A percentile compares a stretch with the other conserved stretches of the same genome.
phyloP scores from a whole-genome alignment of 2,113 vertebrate genomes.

The Narcine bancroftii region DNA sequence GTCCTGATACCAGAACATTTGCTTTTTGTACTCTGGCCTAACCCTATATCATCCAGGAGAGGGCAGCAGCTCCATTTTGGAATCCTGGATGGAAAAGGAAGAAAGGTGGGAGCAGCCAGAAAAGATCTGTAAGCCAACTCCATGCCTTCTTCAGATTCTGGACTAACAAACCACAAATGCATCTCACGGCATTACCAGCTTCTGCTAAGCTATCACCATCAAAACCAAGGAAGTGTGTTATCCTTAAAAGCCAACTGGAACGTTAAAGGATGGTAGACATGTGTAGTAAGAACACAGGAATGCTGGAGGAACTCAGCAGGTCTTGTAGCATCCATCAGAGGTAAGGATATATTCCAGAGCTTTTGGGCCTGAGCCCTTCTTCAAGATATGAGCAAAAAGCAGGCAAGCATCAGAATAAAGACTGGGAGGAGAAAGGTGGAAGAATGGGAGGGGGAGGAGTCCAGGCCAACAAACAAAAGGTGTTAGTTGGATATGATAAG shows the following conservation, averaged over 20 bases:
- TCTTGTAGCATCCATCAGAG: too few relatives aligned
- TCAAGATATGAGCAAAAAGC: too few relatives aligned
- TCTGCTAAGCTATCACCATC: background rate
- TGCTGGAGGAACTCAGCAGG: too few relatives aligned
- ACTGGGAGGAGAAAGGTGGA: too few relatives aligned
- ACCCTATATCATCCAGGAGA: background rate
- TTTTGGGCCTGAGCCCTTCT: too few relatives aligned
- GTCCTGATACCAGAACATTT: background rate
- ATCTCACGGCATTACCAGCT: background rate
- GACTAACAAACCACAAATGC: background rate
- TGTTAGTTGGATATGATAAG: too few relatives aligned
- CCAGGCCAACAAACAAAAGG: too few relatives aligned
- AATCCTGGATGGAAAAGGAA: background rate
- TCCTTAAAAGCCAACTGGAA: background rate
- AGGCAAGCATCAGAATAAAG: too few relatives aligned
- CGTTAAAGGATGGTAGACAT: background rate
- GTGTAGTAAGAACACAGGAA: too few relatives aligned
- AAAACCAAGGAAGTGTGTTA: background rate
- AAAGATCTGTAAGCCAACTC: background rate
- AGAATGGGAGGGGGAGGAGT: too few relatives aligned
- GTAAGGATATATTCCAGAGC: too few relatives aligned
- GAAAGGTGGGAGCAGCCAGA: background rate
- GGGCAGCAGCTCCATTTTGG: slow-evolving; percentile 26
- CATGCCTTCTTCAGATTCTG: background rate
- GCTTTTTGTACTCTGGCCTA: background rate